Base-by-base conservation (phyloP, 2,888 invertebrate genomes). In the Argyresthia goedartella region DNA sequence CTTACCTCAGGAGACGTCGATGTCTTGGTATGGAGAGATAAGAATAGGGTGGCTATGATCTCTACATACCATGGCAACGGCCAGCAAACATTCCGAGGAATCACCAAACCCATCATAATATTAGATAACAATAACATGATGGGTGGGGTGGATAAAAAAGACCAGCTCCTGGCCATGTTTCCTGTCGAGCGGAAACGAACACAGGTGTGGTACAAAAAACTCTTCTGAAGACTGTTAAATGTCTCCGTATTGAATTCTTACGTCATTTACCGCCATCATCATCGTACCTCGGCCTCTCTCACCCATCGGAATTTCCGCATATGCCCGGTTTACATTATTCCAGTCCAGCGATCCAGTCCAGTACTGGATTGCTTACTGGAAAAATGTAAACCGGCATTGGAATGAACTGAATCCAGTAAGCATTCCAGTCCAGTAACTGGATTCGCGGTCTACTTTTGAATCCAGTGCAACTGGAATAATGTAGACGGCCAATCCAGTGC, bases 21-120 rank as follows among this genome's bases (percentile, higher is more conserved):
- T 76, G 53, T 76, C 74, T 53, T 76, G 75, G 10, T 72, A 71
- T 44, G 69, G 52, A 3, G 57, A 54, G 8, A 51, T 51, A 45
- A 35, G 4, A 51, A 51, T 42, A 35, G 45, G 8, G 51, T 51
- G 13, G 45, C 51, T 8, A 35, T 51, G 6, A 51, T 51, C 33
- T 51, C 51, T 6, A 51, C 51, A 51, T 51, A 51, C 35, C 51
- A 51, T 46, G 51, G 51, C 13, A 34, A 15, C 13, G 45, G 13
- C 4, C 11, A 7, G 4, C 10, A 4, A 13, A 14, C 9, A 36
- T 2, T 35, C 33, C 8, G 13, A 44, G 54, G 41, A 1, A 45
- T 53, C 52, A 53, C 45, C 52, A 56, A 57, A 55, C 57, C 59
- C 50, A 54, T 50, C 52, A 35, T 57, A 41, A 54, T 59, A 48